Conservation (phyloP, 2,797 vertebrate species). For the Aldrovandia affinis region DNA sequence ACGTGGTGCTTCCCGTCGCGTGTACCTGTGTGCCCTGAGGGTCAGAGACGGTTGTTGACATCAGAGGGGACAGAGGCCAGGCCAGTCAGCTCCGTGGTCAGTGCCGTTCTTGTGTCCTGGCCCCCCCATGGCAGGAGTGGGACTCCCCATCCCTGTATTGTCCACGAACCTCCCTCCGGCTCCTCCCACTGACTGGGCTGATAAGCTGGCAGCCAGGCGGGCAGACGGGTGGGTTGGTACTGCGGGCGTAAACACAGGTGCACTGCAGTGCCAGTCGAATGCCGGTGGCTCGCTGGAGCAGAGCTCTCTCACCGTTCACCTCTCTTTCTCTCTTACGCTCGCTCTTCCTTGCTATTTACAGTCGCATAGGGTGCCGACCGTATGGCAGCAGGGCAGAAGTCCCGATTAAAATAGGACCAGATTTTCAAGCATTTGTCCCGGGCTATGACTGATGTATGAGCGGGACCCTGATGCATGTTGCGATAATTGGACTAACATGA, state of each 20-base stretch:
- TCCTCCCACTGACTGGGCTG: background rate
- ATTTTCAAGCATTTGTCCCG: too few relatives aligned
- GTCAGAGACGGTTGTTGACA: background rate
- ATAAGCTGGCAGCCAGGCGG: background rate
- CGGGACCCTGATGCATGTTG: too few relatives aligned
- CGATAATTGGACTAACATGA: too few relatives aligned
- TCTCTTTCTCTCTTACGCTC: background rate
- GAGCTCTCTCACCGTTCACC: background rate
- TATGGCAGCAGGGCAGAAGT: background rate
- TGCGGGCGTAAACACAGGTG: slow-evolving; percentile 12
- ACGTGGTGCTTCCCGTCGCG: background rate
- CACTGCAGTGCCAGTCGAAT: slow-evolving; percentile 14
- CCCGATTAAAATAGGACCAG: too few relatives aligned
- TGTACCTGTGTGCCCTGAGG: background rate
- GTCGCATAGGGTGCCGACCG: background rate
- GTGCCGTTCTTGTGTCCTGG: background rate
- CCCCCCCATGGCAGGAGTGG: background rate
- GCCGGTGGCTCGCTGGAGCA: background rate
- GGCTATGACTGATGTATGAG: too few relatives aligned
- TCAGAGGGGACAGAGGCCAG: background rate
- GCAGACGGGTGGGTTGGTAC: background rate
- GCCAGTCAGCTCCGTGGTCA: background rate
- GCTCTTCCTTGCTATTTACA: background rate
- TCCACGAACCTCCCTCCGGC: background rate
- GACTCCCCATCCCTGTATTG: background rate